phyloP scores from a whole-genome alignment of 2,797 vertebrate species.

The Synaphobranchus kaupii region DNA sequence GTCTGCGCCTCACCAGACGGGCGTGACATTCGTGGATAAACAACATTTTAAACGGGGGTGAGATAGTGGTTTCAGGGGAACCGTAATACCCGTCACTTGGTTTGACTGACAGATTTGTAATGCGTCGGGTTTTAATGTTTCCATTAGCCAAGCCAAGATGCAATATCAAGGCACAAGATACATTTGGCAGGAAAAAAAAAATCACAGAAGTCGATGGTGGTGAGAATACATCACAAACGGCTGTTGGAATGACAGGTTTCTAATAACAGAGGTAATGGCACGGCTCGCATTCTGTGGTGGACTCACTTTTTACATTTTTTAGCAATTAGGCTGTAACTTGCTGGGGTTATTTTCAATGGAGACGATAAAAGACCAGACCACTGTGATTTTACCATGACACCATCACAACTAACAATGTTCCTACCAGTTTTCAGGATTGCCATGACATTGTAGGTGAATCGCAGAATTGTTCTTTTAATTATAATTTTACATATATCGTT shows the following conservation, averaged over 20 bases:
- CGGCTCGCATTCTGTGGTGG: not conserved
- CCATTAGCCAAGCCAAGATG: not conserved
- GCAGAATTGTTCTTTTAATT: not conserved
- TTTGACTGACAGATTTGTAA: not conserved
- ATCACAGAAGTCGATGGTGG: not conserved
- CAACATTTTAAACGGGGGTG: not conserved
- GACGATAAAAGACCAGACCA: not conserved
- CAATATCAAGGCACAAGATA: not conserved
- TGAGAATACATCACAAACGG: not conserved
- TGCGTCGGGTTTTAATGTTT: not conserved
- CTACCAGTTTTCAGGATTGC: not conserved
- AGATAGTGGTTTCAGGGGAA: not conserved
- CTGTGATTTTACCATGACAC: not conserved
- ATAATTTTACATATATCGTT: not conserved
- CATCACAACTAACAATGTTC: no score
- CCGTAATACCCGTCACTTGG: not conserved
- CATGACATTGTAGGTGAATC: not conserved
- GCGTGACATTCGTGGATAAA: not conserved
- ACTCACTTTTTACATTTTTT: not conserved
- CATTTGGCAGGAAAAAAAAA: slow-evolving; percentile 1
- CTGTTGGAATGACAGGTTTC: not conserved
- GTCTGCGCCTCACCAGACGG: not conserved
- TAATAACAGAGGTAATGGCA: not conserved
- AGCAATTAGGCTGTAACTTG: no score
- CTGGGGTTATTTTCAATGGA: not conserved